Evolutionary conservation across 2,113 vertebrate species (phyloP).

Genomic region (Cisticola juncidis): DNA sequence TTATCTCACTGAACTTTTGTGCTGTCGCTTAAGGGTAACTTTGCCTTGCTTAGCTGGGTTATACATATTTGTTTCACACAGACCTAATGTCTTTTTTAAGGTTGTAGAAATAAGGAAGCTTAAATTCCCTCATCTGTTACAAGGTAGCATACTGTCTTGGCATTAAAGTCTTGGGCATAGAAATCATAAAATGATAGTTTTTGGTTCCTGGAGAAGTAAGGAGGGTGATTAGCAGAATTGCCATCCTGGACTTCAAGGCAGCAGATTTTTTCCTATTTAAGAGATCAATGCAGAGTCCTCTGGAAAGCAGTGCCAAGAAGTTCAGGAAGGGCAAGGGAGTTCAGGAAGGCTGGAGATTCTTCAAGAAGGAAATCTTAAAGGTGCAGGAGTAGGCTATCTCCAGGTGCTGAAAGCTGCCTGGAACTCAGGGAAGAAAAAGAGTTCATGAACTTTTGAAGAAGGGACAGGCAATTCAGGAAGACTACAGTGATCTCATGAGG

Average conservation of each 20-base stretch:
- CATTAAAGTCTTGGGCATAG: neutral
- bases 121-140: neutral
- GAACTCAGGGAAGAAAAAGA: neutral
- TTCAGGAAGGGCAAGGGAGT: neutral
- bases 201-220: neutral
- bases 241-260: neutral
- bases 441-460: neutral
- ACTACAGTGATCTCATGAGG: neutral
- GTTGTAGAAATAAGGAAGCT: neutral
- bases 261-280: neutral
- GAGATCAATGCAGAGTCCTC: neutral
- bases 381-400: neutral
- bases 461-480: neutral
- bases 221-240: neutral
- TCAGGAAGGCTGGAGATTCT: neutral
- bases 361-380: neutral
- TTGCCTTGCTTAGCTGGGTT: neutral
- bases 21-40: neutral
- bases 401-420: neutral
- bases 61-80: neutral
- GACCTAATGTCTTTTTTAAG: neutral
- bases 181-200: neutral
- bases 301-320: neutral
- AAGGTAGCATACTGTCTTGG: neutral
- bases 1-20: slow-evolving; percentile 34